Conservation (phyloP, 1,140 invertebrate species). For the Lycorma delicatula region DNA sequence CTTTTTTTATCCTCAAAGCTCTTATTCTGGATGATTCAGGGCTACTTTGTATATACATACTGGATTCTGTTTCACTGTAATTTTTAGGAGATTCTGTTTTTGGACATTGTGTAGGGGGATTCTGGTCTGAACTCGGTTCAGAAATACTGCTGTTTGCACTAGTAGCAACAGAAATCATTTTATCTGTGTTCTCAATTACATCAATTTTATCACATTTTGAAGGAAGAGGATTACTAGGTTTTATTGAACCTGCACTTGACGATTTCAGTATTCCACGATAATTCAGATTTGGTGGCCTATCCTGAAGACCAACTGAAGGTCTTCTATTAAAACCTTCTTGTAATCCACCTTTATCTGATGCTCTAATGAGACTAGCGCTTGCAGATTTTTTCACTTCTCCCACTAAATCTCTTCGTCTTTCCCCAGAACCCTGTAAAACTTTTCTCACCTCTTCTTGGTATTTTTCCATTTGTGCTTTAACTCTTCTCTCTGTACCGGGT, state of each 20-base stretch:
- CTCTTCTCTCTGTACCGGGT: slow-evolving; percentile 45
- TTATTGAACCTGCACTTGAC: slow-evolving; percentile 35
- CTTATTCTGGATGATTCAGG: slow-evolving; percentile 26
- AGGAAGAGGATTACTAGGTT: slow-evolving; percentile 25
- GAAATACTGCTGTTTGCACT: too few species aligned
- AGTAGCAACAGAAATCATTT: too few species aligned
- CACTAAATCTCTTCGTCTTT: slow-evolving; percentile 10
- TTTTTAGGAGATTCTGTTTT: neutral
- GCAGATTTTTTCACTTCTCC: slow-evolving; percentile 47
- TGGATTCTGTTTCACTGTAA: slow-evolving; percentile 1
- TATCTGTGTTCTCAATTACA: neutral
- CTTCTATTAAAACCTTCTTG: slow-evolving; percentile 10
- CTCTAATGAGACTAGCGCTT: slow-evolving; percentile 41
- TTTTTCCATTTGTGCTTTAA: slow-evolving; percentile 46
- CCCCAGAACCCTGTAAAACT: slow-evolving; percentile 7
- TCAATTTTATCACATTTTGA: neutral
- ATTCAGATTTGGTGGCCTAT: slow-evolving; percentile 12
- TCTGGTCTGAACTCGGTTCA: too few species aligned
- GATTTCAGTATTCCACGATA: slow-evolving; percentile 32
- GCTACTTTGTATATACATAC: slow-evolving; percentile 1
- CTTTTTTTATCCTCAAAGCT: slow-evolving; percentile 47
- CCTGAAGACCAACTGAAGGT: slow-evolving; percentile 16
- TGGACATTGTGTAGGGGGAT: too few species aligned
- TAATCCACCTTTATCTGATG: slow-evolving; percentile 13
- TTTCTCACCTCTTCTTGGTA: slow-evolving; percentile 42